Base-by-base conservation (phyloP, 2,888 invertebrate genomes). In the Cantharis rufa region DNA sequence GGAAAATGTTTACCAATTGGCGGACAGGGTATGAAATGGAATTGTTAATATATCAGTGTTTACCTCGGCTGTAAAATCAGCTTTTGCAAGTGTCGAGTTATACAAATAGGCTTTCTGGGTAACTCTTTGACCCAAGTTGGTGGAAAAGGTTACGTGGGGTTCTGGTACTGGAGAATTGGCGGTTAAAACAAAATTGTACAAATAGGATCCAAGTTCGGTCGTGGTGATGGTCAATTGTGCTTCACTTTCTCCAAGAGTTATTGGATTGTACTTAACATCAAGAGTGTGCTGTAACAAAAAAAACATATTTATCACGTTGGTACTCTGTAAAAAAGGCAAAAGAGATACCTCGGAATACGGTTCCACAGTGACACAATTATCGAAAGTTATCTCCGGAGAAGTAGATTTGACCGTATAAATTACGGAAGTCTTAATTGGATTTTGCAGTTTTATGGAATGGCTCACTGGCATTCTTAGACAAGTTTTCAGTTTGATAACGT, bases 351-450 rank as follows among this genome's bases (percentile, higher is more conserved):
- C 82, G n/a, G 83, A 82, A 76, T 84, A 84, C 3, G 87, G 83
- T 62, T 82, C 80, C 21, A 87, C 74, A 5, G 72, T 76, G 69
- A 85, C 70, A 9, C 77, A 70, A 69, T 82, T 83, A 5, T 83
- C 81, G 75, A 83, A 85, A 24, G 75, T 77, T 69, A 87, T 77
- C 61, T 83, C 80, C 4, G 83, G 61, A 27, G 80, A 68, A 66
- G 79, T 27, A 74, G 84, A 82, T n/a, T 78, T 81, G 28, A 86
- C 74, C n/a, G 71, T 77, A 78, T 83, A 88, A 9, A 78, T 80
- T 1, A 88, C 84, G 1, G 83, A 80, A 15, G 82, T 75, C 63
- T 85, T 82, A 3, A 88, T 81, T 1, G 88, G 88, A 82, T 89
- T 89, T 74, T 86, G 82, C 21, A 89, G 69, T 64, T 80, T 83